Evolutionary conservation across 2,113 vertebrate genomes (phyloP).

Genomic region (Arizona elegans): DNA sequence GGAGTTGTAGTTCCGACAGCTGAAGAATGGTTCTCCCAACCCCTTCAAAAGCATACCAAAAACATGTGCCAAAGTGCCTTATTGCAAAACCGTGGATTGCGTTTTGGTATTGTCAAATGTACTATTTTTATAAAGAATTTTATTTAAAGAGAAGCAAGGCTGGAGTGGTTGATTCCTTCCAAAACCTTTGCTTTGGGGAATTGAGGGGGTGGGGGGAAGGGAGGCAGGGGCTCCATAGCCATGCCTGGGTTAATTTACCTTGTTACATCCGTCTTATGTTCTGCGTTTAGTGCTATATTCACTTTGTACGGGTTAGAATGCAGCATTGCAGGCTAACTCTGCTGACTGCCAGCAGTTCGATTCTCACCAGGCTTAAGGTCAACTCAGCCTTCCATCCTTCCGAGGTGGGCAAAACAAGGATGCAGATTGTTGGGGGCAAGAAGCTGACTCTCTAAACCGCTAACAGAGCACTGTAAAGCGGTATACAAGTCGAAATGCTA

Average conservation of each 20-base stretch:
- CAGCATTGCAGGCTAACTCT: neutral
- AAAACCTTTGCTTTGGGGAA: neutral
- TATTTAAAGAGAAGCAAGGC: neutral
- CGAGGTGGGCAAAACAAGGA: too few species aligned
- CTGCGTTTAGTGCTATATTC: neutral
- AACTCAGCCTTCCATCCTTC: too few species aligned
- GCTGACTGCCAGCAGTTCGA: too few species aligned
- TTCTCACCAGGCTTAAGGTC: too few species aligned
- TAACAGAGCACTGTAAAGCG: too few species aligned
- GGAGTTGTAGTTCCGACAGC: neutral
- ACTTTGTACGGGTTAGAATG: neutral
- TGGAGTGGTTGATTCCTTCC: neutral
- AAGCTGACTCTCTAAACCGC: too few species aligned
- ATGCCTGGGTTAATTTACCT: neutral
- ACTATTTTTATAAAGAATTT: neutral
- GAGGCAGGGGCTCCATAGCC: neutral
- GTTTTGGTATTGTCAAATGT: neutral
- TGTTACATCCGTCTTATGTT: neutral
- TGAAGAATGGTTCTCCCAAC: neutral
- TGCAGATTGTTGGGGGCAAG: too few species aligned
- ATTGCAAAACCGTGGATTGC: neutral
- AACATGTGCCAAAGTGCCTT: neutral
- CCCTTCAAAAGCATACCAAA: neutral
- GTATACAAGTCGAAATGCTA: too few species aligned
- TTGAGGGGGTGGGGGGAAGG: neutral